Base-by-base conservation (phyloP, 1,140 invertebrate species). In the Cherax destructor region DNA sequence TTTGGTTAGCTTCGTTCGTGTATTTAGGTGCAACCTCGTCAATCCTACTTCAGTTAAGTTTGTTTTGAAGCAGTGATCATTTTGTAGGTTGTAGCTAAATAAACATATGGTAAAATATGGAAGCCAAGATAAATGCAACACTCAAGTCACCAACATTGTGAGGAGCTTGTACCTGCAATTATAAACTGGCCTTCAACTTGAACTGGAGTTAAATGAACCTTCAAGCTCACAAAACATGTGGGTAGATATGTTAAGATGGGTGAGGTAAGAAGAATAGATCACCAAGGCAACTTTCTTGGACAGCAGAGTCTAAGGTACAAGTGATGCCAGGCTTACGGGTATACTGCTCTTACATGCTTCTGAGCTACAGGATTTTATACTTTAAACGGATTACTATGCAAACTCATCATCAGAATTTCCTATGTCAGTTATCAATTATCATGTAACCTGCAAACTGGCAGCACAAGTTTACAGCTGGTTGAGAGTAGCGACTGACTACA, bases 401-500 rank as follows among this genome's bases (percentile, higher is more conserved):
- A 72, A 24, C 21, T 9, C 30, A 74, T 30, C 7, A 74, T 30
- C 5, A 21, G 24, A 74, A 30, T 74, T 74, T 86, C 49, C 24
- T n/a, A 72, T 21, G 76, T 86, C 13, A 56, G 4, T 83, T 89
- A 74, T 72, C 21, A 83, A 79, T 88, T 80, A 65, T 41, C 83
- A 56, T 79, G 56, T 65, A 59, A 85, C 83, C 83, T 83, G 83
- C 56, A 91, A 56, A 65, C 89, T 91, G 83, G 89, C 89, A 91
- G 76, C 89, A 91, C 89, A 50, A 78, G 69, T 65, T 78, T 81
- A 79, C 74, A 78, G 30, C 74, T 84, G 76, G 81, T 85, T 84
- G 81, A n/a, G n/a, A n/a, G 89, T 85, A 80, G 89, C 83, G 83
- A 91, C 89, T 91, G 89, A 91, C 89, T 91, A 91, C 89, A 79